phyloP scores from a whole-genome alignment of 2,797 vertebrate genomes.

The Cossypha caffra region DNA sequence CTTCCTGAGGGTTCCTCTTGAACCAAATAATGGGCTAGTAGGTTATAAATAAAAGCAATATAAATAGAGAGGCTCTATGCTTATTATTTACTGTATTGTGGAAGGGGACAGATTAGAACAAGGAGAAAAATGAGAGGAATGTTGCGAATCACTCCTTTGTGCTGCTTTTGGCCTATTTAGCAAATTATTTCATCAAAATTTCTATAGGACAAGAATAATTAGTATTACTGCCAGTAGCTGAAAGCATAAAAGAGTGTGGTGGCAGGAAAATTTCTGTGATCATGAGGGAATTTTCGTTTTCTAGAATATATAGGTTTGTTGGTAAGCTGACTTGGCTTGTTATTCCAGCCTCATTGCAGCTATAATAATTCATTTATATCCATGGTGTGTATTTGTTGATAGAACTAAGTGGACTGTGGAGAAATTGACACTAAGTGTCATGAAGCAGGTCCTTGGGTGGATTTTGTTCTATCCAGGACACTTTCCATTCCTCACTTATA shows the following conservation, averaged over 20 bases:
- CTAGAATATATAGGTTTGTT: neutral
- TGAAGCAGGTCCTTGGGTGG: fast-evolving
- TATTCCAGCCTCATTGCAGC: neutral
- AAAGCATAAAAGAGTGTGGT: neutral
- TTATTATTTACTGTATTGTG: neutral
- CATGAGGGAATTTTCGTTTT: neutral
- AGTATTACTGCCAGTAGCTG: neutral
- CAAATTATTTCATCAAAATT: neutral
- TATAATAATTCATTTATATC: neutral
- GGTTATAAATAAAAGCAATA: neutral
- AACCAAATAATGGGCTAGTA: neutral
- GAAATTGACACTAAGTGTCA: fast-evolving
- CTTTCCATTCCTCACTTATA: neutral
- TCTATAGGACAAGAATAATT: neutral
- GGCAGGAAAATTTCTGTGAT: neutral
- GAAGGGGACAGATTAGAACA: neutral
- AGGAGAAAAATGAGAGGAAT: neutral
- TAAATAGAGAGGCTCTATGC: neutral
- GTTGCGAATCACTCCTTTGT: neutral
- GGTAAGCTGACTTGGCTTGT: neutral
- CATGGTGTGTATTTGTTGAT: neutral
- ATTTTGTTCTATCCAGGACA: neutral
- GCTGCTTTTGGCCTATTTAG: neutral
- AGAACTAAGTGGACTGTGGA: neutral
- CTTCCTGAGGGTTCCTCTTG: neutral